Evolutionary conservation across 2,888 invertebrate genomes (phyloP), one percentile per base, ranked within the genome.

Genomic region (Ryuthela nishihirai): DNA sequence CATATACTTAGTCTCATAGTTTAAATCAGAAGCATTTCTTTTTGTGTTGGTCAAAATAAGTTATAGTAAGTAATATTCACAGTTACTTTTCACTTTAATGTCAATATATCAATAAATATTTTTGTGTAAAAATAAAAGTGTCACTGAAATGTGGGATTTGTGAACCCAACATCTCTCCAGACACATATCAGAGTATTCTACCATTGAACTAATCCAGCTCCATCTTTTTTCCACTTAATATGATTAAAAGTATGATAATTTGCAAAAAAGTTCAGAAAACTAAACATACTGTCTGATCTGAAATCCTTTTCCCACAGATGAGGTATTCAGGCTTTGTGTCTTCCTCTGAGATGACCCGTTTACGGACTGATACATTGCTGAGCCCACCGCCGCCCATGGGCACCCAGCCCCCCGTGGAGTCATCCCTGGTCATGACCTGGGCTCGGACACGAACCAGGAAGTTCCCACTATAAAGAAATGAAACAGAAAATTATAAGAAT

Each of bases 361-460:
- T 60, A 10, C 54, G 38, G 17, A 60, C 60, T 10, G 88, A 88
- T 71, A 95, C 93, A 77, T 90, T 88, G 71, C 93, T 91, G 69
- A 95, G 83, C 67, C 94, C 94, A 70, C 94, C 94, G 70, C 92
- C 92, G 67, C 88, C 88, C 75, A 93, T 81, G 72, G 93, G 92
- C 74, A 90, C 85, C 94, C 94, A 95, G 69, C 94, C 93, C 67
- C 92, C 94, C 66, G 90, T 89, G 77, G 88, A 91, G 77, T 95
- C 97, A 83, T 95, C 95, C 76, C 94, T 84, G 74, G 88, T 90
- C 95, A 97, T 95, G 80, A 95, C 95, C 85, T 95, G 95, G 80
- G 95, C 95, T 75, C 92, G 88, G 76, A 97, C 94, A 54, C 60
- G 60, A 45, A 60, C 60, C 60, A 60, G 54, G 40, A 43, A 60